Evolutionary conservation across 2,797 vertebrate genomes (phyloP), one percentile per base, ranked within the genome.

Genomic region (Brachyrhaphis roseni): DNA sequence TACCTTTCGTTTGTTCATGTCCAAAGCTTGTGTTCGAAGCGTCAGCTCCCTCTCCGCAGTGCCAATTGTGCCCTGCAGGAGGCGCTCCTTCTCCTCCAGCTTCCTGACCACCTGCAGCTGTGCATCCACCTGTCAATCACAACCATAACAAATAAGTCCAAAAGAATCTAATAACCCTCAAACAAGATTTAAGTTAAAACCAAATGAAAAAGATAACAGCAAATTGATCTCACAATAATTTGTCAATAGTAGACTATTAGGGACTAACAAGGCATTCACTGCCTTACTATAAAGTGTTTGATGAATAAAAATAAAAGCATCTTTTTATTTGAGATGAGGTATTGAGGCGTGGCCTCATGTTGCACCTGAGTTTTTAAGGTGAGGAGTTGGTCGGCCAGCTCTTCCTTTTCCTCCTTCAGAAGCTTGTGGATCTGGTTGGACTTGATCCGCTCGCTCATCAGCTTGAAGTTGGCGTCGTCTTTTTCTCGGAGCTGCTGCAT

Each of bases 1-100:
- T 89, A 98, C 98, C 97, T 99, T 99, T 87, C 98, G 97, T 86
- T 99, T 99, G 92, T 98, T 99, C 96, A 99, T 98, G 91, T 99
- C 98, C 87, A 99, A 90, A 6, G 98, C 97, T 85, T 99, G 98
- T 15, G 97, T 98, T 77, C 98, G 91, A 4, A 99, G 95, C 0
- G 95, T 91, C 81, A 99, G 82, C 87, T 99, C 98, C 81, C 98
- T 97, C 91, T 99, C 98, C 0, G 98, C 98, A 82, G 98, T 97
- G 83, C 95, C 96, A 78, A 99, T 98, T 75, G 97, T 99, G 91
- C 97, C 97, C 94, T 99, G 98, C 68, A 99, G 93, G 53, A 99
- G 95, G 89, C 97, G 98, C 71, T 99, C 98, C 89, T 99, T 99
- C 91, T 99, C 98, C 84, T 99, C 98, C 18, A 99, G 95, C 88